Evolutionary conservation across 2,797 vertebrate species (phyloP).

Genomic region (Rhabdophis nuchalis): DNA sequence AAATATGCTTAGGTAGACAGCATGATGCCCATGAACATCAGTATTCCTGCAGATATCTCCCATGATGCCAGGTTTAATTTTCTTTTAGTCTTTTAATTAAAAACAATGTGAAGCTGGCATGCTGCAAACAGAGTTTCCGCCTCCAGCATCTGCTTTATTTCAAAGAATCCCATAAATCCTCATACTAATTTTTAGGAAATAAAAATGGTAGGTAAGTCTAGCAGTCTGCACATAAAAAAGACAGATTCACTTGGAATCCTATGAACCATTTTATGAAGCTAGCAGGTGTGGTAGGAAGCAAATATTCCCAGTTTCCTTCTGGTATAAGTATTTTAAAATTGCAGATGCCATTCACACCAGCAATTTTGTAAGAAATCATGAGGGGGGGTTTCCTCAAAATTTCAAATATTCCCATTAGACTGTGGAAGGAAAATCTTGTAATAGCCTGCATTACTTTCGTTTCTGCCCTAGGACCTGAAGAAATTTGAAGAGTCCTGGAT

Average conservation of each 20-base stretch:
- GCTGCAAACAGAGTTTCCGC: neutral
- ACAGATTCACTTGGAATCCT: neutral
- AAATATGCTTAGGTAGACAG: neutral
- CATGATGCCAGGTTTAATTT: neutral
- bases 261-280: neutral
- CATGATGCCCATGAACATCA: neutral
- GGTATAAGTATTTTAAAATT: neutral
- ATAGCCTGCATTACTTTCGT: neutral
- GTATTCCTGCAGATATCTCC: neutral
- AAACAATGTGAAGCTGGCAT: neutral
- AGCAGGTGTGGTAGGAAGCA: neutral
- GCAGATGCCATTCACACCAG: neutral
- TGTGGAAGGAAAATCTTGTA: neutral
- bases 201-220: neutral
- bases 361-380: neutral
- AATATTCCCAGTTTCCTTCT: neutral
- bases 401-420: neutral
- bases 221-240: neutral
- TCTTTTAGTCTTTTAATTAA: neutral
- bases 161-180: neutral
- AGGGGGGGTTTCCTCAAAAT: neutral
- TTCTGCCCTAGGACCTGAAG: neutral
- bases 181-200: neutral
- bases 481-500: neutral
- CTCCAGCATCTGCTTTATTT: neutral